Conservation (phyloP, 2,797 vertebrate genomes). For the Molossus alvarezi region DNA sequence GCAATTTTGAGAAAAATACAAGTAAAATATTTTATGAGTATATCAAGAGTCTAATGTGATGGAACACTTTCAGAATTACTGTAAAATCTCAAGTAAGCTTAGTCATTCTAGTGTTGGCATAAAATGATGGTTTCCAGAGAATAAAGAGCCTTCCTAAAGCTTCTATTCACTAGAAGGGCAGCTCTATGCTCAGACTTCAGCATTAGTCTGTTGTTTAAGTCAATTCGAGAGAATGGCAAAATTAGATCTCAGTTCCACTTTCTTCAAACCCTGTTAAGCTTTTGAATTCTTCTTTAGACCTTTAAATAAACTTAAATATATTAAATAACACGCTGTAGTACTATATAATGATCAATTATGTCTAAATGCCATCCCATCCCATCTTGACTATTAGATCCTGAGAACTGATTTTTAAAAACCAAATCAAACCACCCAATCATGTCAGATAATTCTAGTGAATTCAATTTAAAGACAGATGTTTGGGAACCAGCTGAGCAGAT, state of each 20-base stretch:
- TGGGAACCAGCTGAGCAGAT: slow-evolving; percentile 4
- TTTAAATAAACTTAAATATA: slow-evolving; percentile 46
- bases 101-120: neutral
- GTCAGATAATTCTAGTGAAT: slow-evolving; percentile 45
- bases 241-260: slow-evolving; percentile 15
- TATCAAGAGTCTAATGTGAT: neutral
- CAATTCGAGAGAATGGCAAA: neutral
- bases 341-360: neutral
- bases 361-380: neutral
- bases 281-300: neutral
- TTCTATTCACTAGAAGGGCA: neutral
- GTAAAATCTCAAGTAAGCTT: neutral
- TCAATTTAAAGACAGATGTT: slow-evolving; percentile 1
- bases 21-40: slow-evolving; percentile 53
- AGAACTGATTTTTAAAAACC: neutral
- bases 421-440: neutral
- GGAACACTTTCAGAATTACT: slow-evolving; percentile 56
- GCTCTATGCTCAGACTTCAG: neutral
- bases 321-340: neutral
- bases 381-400: neutral
- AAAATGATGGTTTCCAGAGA: neutral
- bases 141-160: slow-evolving; percentile 11
- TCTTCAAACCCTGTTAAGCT: neutral
- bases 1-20: slow-evolving; percentile 36
- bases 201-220: neutral